Evolutionary conservation across 1,140 invertebrate species (phyloP), one percentile per base, ranked within the genome.

Genomic region (Venturia canescens): DNA sequence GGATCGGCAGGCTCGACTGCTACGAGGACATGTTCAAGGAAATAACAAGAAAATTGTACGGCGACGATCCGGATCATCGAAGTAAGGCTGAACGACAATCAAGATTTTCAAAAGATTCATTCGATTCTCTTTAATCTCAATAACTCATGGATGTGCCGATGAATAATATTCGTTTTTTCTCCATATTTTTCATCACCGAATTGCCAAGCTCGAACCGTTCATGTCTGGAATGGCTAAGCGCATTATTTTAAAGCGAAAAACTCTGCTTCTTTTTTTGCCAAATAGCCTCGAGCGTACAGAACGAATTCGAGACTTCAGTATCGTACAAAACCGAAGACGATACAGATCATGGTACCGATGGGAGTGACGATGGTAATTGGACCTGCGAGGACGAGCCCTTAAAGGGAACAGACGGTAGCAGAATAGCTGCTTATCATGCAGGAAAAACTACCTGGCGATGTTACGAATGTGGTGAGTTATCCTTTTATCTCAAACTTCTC

Each of bases 21-120:
- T 95, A 95, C 88, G 95, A 95, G 88, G 94, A 95, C 84, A 95
- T 95, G 94, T 95, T 96, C 89, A 97, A 97, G 91, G 97, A 98
- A 93, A 97, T 97, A 85, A 97, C 96, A 63, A 94, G 96, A 86
- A 98, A 98, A 92, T 92, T 97, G 69, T 98, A 98, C 89, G 96
- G 96, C 74, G 96, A 97, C 88, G 96, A 97, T 91, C 91, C 90
- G 3, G 91, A 92, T 84, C 91, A 92, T 26, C 86, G 91, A 89
- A 92, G 91, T 92, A 83, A 88, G 90, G 23, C 63, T 48, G 34
- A 48, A 53, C 26, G 48, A 53, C 18, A 34, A 34, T 7, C 7
- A 34, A 34, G 3, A 34, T 34, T 3, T n/a, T n/a, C n/a, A n/a
- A n/a, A n/a, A n/a, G n/a, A n/a, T n/a, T 34, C 31, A 34, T 34